phyloP scores from a whole-genome alignment of 2,797 vertebrate genomes.

The Hemitrygon akajei region DNA sequence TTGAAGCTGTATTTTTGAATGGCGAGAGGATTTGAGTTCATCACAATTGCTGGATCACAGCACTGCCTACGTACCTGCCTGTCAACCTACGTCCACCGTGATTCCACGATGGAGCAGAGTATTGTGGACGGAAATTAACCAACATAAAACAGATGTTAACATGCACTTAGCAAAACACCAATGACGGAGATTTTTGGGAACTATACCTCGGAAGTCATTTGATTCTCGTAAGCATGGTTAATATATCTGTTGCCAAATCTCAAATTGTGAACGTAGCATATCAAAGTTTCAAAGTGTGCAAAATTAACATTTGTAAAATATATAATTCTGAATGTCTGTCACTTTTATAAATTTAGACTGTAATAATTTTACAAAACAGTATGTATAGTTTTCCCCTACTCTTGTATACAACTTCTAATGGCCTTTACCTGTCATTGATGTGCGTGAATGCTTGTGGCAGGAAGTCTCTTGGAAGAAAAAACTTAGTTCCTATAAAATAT shows the following conservation, averaged over 20 bases:
- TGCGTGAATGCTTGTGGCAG: background rate
- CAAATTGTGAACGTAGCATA: background rate
- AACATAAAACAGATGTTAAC: too few species aligned
- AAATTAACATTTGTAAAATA: background rate
- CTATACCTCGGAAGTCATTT: background rate
- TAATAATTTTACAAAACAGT: background rate
- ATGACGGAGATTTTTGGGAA: background rate
- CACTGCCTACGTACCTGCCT: background rate
- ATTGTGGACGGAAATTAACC: too few species aligned
- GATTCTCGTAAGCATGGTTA: background rate
- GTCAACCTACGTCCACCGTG: background rate
- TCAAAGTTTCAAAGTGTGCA: background rate
- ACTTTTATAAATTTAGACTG: background rate
- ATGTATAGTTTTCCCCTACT: background rate
- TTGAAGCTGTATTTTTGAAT: background rate
- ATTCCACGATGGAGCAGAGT: background rate
- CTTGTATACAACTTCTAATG: background rate
- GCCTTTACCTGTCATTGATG: background rate
- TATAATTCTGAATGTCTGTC: background rate
- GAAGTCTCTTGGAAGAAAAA: too few species aligned
- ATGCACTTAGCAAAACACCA: background rate
- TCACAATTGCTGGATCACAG: background rate
- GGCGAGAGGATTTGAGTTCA: background rate
- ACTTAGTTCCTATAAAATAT: too few species aligned
- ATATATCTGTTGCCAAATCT: background rate